Percentiles rank a stretch among this genome's conserved stretches.
These are phyloP conservation scores for Pterobdella sp. DNA, from an alignment of 2,888 invertebrate genomes.

Conservation along the genomic window DNA sequence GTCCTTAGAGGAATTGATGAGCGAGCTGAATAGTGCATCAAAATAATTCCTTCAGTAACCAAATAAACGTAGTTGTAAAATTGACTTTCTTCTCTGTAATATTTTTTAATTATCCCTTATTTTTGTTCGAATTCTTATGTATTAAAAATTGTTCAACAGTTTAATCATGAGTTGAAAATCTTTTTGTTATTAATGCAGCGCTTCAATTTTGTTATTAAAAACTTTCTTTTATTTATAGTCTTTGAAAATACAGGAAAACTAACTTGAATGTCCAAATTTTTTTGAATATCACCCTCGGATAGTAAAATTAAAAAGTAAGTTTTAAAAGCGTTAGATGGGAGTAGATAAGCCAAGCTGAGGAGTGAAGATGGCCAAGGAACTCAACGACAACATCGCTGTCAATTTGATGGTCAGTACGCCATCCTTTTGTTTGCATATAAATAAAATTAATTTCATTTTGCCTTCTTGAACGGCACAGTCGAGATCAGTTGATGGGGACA, in stretches of 20 bases:
- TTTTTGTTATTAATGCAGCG: neutral
- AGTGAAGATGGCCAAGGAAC: neutral
- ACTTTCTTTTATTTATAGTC: neutral
- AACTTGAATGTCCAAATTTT: no score
- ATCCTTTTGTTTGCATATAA: constrained; percentile 16
- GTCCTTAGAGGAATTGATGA: constrained; percentile 24
- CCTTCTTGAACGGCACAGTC: no score
- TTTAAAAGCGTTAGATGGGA: no score
- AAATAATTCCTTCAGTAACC: neutral
- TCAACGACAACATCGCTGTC: neutral
- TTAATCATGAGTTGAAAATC: neutral
- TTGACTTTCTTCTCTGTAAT: neutral
- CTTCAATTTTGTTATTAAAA: neutral
- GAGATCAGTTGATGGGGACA: no score
- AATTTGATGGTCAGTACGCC: neutral
- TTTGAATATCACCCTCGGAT: no score
- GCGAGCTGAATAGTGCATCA: neutral
- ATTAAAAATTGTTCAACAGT: neutral
- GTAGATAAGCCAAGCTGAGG: no score
- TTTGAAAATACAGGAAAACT: constrained; percentile 15
- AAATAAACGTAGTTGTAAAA: no score
- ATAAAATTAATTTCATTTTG: no score
- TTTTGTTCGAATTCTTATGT: neutral
- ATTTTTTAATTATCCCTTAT: neutral
- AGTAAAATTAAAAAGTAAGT: no score